Evolutionary conservation across 2,797 vertebrate genomes (phyloP), one percentile per base, ranked within the genome.

Genomic region (Borostomias antarcticus): DNA sequence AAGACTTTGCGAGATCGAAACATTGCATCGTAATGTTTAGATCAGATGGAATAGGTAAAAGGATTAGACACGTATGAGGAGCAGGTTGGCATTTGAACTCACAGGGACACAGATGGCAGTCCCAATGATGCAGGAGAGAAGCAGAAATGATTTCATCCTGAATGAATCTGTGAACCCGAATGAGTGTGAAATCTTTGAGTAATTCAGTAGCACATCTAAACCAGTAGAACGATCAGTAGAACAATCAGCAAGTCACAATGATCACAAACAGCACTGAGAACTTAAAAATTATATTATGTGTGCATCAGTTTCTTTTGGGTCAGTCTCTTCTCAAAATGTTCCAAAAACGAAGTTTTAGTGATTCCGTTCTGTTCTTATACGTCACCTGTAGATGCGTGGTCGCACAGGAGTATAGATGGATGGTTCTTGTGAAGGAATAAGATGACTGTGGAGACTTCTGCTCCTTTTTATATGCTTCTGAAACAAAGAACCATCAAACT

Each of bases 401-500:
- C 53, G 67, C 69, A 58, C 45, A 56, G 51, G 35, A 65, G 70
- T 4, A 63, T 69, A 58, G 76, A 58, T 63, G 72, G 48, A 68
- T 66, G 57, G n/a, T n/a, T n/a, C 15, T 26, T 57, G 58, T 28
- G 68, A 32, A 74, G 58, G 23, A 45, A 25, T 79, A 74, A 75
- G 79, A 77, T 66, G 57, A 30, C 56, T n/a, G 28, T 47, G 51
- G 62, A 32, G 69, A 62, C 77, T 80, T 74, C 70, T 61, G 45
- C 78, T 73, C 76, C 84, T 85, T 82, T 89, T 85, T 91, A 89
- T 91, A 78, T 66, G 58, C 82, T 72, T 65, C 51, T 57, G 53
- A 64, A 81, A 85, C 62, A 75, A 78, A 78, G 77, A 66, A 50
- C 0, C 11, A 66, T 61, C 23, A 48, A 72, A 68, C 23, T 32